phyloP scores from a whole-genome alignment of 2,797 vertebrate species.

The Garrulus glandarius region DNA sequence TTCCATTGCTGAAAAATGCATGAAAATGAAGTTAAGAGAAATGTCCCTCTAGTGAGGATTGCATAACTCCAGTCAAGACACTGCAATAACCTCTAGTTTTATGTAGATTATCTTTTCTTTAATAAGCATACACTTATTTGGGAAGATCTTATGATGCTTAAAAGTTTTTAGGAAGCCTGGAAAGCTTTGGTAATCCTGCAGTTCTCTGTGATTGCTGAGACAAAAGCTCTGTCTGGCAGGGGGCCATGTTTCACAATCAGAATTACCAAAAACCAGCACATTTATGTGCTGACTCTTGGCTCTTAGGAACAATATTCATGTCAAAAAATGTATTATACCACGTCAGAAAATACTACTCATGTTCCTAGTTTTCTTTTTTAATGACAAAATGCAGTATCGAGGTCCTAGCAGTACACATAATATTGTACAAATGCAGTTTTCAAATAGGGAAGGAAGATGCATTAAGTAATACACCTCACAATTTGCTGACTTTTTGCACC shows the following conservation, averaged over 20 bases:
- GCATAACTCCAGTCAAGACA: neutral
- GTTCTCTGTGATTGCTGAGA: neutral
- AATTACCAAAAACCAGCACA: neutral
- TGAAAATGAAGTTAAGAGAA: neutral
- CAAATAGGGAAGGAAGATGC: neutral
- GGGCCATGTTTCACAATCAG: neutral
- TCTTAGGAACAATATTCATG: neutral
- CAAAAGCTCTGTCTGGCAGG: neutral
- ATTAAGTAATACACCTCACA: neutral
- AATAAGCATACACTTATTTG: neutral
- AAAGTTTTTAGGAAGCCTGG: neutral
- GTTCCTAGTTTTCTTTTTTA: neutral
- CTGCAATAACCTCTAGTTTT: neutral
- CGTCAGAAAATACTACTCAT: neutral
- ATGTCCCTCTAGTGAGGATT: neutral
- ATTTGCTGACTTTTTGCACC: neutral
- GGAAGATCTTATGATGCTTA: neutral
- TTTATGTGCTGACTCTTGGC: neutral
- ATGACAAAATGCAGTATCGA: neutral
- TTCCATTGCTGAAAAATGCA: neutral
- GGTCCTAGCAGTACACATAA: neutral
- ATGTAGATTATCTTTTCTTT: neutral
- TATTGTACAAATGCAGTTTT: neutral
- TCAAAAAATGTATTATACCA: neutral
- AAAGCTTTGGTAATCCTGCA: neutral